Percentiles rank a stretch among this genome's conserved stretches.
phyloP scores from a whole-genome alignment of 1,140 invertebrate species.

The Zaprionus tsacasi region DNA sequence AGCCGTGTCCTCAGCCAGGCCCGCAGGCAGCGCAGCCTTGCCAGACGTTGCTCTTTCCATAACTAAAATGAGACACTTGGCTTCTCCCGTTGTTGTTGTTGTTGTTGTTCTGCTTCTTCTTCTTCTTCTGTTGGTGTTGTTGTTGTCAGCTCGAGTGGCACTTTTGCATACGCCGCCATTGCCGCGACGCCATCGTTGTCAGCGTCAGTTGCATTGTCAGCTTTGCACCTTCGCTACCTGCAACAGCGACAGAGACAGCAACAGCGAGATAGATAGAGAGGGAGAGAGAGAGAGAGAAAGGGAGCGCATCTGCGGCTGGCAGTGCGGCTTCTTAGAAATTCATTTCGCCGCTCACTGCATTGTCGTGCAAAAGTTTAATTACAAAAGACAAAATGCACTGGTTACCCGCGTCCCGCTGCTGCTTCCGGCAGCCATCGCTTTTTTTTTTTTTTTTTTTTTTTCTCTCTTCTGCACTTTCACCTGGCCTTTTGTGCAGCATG shows the following conservation, averaged over 20 bases:
- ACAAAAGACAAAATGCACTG: constrained; percentile 69
- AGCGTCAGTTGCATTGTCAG: constrained; percentile 51
- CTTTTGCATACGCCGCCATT: constrained; percentile 37
- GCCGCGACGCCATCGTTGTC: constrained; percentile 31
- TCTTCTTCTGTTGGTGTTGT: no score
- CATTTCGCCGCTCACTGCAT: constrained; percentile 51
- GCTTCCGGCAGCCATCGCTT: neutral
- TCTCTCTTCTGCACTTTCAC: constrained; percentile 66
- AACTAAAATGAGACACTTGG: constrained; percentile 72
- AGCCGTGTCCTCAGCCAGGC: constrained; percentile 55
- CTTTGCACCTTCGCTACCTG: constrained; percentile 43
- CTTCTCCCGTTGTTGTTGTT: constrained; percentile 12
- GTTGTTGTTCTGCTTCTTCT: no score
- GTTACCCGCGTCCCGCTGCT: constrained; percentile 14
- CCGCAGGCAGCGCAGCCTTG: constrained; percentile 28
- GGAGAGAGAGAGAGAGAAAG: no score
- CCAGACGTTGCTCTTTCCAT: constrained; percentile 55
- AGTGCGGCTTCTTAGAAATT: constrained; percentile 51
- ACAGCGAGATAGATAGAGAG: no score
- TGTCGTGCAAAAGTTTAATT: constrained; percentile 71
- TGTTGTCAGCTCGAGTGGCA: constrained; percentile 46
- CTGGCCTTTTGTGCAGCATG: constrained; percentile 37
- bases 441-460: no score
- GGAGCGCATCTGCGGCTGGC: constrained; percentile 5
- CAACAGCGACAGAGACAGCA: neutral